phyloP scores from a whole-genome alignment of 2,113 vertebrate species.

The Lophura nycthemera region DNA sequence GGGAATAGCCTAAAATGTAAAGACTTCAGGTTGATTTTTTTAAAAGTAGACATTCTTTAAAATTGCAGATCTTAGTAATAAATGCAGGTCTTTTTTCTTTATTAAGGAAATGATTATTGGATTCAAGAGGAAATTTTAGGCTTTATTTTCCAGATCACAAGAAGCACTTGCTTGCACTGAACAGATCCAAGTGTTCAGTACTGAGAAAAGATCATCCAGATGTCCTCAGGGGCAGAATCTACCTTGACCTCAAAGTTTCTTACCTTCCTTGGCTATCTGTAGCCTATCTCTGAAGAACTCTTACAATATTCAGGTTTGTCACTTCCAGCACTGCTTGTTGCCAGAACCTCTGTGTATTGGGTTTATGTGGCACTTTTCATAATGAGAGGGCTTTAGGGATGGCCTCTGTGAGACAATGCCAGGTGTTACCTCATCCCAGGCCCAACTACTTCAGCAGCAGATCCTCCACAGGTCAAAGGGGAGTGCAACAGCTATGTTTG shows the following conservation, averaged over 20 bases:
- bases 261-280: background rate
- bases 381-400: fast-evolving
- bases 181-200: background rate
- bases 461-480: fast-evolving
- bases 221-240: background rate
- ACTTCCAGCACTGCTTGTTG: background rate
- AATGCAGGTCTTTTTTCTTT: background rate
- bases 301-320: background rate
- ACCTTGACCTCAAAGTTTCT: background rate
- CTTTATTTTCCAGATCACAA: background rate
- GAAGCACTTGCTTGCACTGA: background rate
- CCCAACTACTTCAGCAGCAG: background rate
- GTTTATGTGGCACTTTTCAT: background rate
- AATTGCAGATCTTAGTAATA: background rate
- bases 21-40: background rate
- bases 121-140: background rate
- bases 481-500: background rate
- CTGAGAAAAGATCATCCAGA: background rate
- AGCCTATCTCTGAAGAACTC: background rate
- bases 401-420: background rate
- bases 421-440: background rate
- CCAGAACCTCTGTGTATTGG: background rate
- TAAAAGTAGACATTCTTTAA: background rate
- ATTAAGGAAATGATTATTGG: background rate
- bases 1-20: background rate